A percentile compares a stretch with the other conserved stretches of the same genome.
Conservation (phyloP, 2,888 invertebrate species). For the Caenorhabditis becei region DNA sequence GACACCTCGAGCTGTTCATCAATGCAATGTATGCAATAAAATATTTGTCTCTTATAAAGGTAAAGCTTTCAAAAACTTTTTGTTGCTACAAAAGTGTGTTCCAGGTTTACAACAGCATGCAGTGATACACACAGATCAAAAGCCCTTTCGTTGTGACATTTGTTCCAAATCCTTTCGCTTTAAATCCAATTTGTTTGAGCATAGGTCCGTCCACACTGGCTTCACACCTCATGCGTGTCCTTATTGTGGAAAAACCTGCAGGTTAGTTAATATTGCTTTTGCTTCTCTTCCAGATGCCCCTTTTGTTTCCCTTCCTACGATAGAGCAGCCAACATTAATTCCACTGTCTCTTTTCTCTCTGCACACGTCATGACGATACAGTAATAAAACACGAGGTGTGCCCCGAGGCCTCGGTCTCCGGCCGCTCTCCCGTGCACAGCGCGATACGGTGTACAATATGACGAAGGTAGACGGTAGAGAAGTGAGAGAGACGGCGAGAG, state of each 20-base stretch:
- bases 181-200: constrained; percentile 82
- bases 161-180: constrained; percentile 80
- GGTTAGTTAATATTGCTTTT: constrained; percentile 57
- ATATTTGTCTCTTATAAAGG: constrained; percentile 82
- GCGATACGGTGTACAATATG: constrained; percentile 46
- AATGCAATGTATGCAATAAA: constrained; percentile 81
- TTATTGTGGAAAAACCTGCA: constrained; percentile 81
- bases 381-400: constrained; percentile 44
- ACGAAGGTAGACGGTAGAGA: constrained; percentile 42
- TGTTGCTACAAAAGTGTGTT: constrained; percentile 17
- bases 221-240: constrained; percentile 80
- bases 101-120: constrained; percentile 81
- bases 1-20: constrained; percentile 77
- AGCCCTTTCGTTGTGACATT: constrained; percentile 81
- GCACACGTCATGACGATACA: constrained; percentile 18
- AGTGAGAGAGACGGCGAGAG: constrained; percentile 34
- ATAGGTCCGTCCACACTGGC: constrained; percentile 80
- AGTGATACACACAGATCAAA: constrained; percentile 82
- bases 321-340: background rate
- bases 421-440: constrained; percentile 12
- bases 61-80: constrained; percentile 33
- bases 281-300: background rate
- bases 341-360: background rate
- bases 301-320: background rate
- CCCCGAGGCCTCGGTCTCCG: background rate